Base-by-base conservation (phyloP, 2,797 vertebrate species). In the Falco biarmicus region DNA sequence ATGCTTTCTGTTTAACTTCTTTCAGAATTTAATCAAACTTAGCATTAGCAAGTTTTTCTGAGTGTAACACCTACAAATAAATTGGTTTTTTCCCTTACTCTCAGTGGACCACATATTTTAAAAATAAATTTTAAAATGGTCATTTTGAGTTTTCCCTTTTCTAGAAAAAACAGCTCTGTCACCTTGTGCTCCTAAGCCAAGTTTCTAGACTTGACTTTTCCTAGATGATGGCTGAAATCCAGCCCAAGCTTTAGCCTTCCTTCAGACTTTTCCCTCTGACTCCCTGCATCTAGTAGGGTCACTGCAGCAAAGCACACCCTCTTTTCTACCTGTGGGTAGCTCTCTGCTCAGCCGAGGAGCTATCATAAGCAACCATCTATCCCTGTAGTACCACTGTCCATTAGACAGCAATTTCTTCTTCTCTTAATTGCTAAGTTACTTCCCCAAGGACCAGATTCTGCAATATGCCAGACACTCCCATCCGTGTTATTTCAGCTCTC, bases 311-410 rank as follows among this genome's bases (percentile, higher is more conserved):
- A 79, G 9, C 1, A 0, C 64, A 32, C 17, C 41, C 19, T 54
- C 56, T 65, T 82, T 68, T 39, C 66, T 43, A n/a, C 56, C 34
- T 48, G 31, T 7, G 16, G 25, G 59, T 63, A 74, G 54, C 50
- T 34, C 7, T 47, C 20, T 59, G 45, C 37, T 87, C 51, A 90
- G 57, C 43, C 22, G 41, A 50, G 64, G 34, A n/a, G 16, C 47
- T 71, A 51, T 34, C 25, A n/a, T 0, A 1, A 60, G 45, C 25
- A 56, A 31, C 18, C 43, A 32, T 21, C 54, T 63, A 28, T 45
- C 19, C 25, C 59, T 0, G 0, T 41, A 51, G n/a, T 24, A 43
- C 34, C 28, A 15, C 26, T 37, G 9, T 18, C 50, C 28, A 17
- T 45, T 77, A 83, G 18, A 53, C 21, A 63, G n/a, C 18, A 60